phyloP scores from a whole-genome alignment of 2,888 invertebrate species.

The Perdita meconis region DNA sequence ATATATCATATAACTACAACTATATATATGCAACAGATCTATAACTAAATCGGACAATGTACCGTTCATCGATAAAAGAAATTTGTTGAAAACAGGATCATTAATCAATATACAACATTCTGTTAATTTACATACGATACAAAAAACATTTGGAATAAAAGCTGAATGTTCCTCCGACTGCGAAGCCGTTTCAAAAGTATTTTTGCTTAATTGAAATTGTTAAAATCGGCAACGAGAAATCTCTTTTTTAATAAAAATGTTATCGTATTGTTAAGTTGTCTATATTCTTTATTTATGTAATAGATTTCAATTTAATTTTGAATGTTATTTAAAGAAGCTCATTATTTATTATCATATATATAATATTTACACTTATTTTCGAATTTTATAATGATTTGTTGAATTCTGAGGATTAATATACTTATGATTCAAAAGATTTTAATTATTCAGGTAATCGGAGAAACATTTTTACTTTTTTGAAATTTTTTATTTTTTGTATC shows the following conservation, averaged over 20 bases:
- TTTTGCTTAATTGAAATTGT: slow-evolving; percentile 41
- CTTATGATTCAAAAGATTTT: no score
- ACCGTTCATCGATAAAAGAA: slow-evolving; percentile 9
- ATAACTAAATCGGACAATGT: no score
- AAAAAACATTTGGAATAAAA: slow-evolving; percentile 26
- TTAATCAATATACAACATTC: slow-evolving; percentile 10
- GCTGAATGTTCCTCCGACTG: slow-evolving; percentile 13
- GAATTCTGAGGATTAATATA: no score
- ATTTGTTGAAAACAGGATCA: slow-evolving; percentile 12
- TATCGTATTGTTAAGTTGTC: slow-evolving; percentile 20
- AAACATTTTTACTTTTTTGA: no score
- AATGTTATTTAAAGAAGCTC: no score
- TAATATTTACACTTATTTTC: no score
- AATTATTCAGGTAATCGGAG: no score
- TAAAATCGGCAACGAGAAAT: slow-evolving; percentile 11
- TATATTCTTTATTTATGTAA: neutral
- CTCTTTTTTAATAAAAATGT: slow-evolving; percentile 38
- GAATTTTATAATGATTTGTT: no score
- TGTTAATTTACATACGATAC: slow-evolving; percentile 29
- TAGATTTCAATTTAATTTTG: neutral
- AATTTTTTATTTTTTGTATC: no score
- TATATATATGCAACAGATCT: neutral
- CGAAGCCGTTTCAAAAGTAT: slow-evolving; percentile 17
- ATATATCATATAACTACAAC: slow-evolving; percentile 8
- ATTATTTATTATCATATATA: no score